phyloP scores from a whole-genome alignment of 2,113 vertebrate genomes.

The Corydoras sp. region DNA sequence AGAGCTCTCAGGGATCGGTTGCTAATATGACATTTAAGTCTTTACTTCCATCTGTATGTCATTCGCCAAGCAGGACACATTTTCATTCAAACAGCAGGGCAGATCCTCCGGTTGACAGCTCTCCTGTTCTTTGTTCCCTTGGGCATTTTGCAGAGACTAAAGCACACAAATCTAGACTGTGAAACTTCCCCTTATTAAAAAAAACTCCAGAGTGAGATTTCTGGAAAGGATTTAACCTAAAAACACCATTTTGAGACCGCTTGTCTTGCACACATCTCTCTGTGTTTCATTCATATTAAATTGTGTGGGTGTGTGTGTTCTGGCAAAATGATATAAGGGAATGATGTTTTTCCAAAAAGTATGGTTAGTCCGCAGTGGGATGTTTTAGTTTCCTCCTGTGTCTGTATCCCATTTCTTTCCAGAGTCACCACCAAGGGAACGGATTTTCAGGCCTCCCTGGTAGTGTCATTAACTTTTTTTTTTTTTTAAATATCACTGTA shows the following conservation, averaged over 20 bases:
- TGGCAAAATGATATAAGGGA: too few species aligned
- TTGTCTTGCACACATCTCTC: neutral
- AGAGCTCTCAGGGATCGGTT: slow-evolving; percentile 9
- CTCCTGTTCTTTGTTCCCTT: slow-evolving; percentile 16
- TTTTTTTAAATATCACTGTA: neutral
- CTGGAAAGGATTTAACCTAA: neutral
- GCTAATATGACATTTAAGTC: slow-evolving; percentile 27
- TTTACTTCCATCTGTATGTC: neutral
- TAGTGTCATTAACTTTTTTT: neutral
- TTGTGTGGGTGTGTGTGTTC: neutral
- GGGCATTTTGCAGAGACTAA: neutral
- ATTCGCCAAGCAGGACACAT: slow-evolving; percentile 15
- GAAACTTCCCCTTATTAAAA: neutral
- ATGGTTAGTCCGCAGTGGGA: too few species aligned
- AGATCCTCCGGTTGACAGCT: slow-evolving; percentile 18
- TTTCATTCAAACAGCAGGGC: slow-evolving; percentile 18
- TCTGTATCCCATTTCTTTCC: neutral
- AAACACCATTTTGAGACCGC: neutral
- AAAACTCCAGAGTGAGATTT: neutral
- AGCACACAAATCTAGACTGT: neutral
- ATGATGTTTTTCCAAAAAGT: too few species aligned
- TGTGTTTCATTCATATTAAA: neutral
- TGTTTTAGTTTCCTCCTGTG: too few species aligned
- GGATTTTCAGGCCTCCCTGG: neutral
- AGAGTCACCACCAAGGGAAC: neutral